Conservation (phyloP, 2,113 vertebrate genomes). For the Ardeotis arabs region DNA sequence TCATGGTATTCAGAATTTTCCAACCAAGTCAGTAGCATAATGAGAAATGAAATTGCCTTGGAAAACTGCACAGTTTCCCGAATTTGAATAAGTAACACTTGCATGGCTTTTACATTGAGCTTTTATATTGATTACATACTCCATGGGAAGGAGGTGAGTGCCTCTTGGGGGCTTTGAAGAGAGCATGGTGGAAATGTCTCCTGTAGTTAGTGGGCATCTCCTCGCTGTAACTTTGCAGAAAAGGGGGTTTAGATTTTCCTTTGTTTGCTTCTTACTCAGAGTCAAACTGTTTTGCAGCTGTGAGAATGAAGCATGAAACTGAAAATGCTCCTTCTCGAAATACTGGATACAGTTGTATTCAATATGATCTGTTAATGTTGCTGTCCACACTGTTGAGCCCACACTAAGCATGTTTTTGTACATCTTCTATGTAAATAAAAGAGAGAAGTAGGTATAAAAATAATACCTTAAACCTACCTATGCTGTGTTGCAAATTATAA, state of each 20-base stretch:
- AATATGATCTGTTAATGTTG: background rate
- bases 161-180: background rate
- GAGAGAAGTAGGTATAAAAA: background rate
- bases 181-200: background rate
- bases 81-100: background rate
- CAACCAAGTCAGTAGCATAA: background rate
- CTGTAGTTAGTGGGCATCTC: background rate
- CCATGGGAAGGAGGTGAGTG: background rate
- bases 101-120: background rate
- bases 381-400: background rate
- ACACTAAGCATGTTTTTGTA: background rate
- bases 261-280: background rate
- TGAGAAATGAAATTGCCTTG: background rate
- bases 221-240: background rate
- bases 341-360: fast-evolving
- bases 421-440: background rate
- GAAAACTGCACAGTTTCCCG: background rate
- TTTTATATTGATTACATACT: background rate
- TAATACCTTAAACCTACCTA: background rate
- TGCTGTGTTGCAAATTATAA: background rate
- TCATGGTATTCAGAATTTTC: background rate
- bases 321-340: background rate
- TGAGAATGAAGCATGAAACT: background rate
- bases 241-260: background rate
- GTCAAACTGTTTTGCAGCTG: background rate